Evolutionary conservation across 2,113 vertebrate species (phyloP), one percentile per base, ranked within the genome.

Genomic region (Spizaetus ornatus): DNA sequence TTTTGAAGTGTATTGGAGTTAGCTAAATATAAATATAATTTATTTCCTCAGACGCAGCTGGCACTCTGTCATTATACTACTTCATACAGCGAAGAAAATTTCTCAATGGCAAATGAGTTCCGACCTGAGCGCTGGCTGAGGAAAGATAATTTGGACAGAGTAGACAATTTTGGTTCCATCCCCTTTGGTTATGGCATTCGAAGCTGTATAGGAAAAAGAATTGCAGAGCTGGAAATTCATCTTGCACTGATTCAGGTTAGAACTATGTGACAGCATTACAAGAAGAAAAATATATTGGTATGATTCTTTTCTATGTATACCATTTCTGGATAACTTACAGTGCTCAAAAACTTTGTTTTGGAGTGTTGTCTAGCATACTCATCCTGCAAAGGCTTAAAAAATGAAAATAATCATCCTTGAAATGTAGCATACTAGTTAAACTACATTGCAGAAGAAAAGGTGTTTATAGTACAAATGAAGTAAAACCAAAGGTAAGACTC

Each of bases 51-150:
- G 99, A 99, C 99, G 3, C 99, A 99, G 97, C 90, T 99, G 97
- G 99, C 99, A 42, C 98, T 99, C 67, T 99, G 99, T 97, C 99
- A 99, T 97, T 99, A 99, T 69, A 97, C 98, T 70, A 99, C 99
- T 32, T 99, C 99, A 25, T 95, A 99, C 77, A 98, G 99, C 0
- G 98, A 99, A n/a, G 98, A 99, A 59, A 98, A 97, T 89, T 99
- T 99, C 86, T 81, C 97, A 1, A 86, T 93, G 69, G 97, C 99
- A 7, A 96, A 89, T 31, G 98, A 99, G 18, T 99, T 99, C 97
- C 96, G 89, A 61, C 99, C 99, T 0, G 98, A 98, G 40, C 99
- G 99, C 76, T 99, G 99, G 99, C 95, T 99, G 90, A 97, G 99
- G 48, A 99, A 98, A 95, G 98, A 98, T 56, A 71, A 94, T 81